A percentile compares a stretch with the other conserved stretches of the same genome.
Conservation (phyloP, 1,140 invertebrate species). For the Ganaspis sp. region DNA sequence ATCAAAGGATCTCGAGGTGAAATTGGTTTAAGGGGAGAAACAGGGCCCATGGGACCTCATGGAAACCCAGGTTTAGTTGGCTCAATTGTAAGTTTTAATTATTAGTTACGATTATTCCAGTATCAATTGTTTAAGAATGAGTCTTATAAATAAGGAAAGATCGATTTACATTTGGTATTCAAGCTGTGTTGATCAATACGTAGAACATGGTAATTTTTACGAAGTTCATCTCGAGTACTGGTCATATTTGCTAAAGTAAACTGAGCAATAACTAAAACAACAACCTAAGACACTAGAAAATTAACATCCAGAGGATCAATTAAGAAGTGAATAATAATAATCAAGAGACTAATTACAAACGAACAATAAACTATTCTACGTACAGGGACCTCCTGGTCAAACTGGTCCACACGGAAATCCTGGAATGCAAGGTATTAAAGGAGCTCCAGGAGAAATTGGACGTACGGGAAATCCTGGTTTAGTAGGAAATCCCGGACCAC, state of each 20-base stretch:
- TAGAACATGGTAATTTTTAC: too few species aligned
- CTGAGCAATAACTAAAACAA: too few species aligned
- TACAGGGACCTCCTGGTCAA: conserved; percentile 81
- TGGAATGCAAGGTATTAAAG: conserved; percentile 85
- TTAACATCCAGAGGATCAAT: too few species aligned
- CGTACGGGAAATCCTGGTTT: conserved; percentile 82
- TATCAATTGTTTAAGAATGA: too few species aligned
- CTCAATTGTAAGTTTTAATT: conserved; percentile 44
- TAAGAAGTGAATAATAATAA: neutral
- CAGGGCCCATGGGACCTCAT: conserved; percentile 52
- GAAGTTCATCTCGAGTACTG: too few species aligned
- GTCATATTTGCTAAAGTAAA: too few species aligned
- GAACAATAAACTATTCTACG: neutral
- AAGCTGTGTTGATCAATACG: too few species aligned
- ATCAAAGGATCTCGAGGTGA: conserved; percentile 79
- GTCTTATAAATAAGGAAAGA: too few species aligned
- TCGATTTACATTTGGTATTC: too few species aligned
- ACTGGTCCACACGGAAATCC: conserved; percentile 78
- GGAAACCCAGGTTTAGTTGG: conserved; percentile 57
- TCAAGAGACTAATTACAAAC: conserved; percentile 1
- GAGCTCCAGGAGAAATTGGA: conserved; percentile 84
- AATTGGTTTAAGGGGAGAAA: conserved; percentile 80
- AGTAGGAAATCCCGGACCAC: conserved; percentile 82
- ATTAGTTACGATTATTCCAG: neutral
- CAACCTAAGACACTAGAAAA: too few species aligned